Evolutionary conservation across 2,797 vertebrate genomes (phyloP).

Genomic region (Helostoma temminkii): DNA sequence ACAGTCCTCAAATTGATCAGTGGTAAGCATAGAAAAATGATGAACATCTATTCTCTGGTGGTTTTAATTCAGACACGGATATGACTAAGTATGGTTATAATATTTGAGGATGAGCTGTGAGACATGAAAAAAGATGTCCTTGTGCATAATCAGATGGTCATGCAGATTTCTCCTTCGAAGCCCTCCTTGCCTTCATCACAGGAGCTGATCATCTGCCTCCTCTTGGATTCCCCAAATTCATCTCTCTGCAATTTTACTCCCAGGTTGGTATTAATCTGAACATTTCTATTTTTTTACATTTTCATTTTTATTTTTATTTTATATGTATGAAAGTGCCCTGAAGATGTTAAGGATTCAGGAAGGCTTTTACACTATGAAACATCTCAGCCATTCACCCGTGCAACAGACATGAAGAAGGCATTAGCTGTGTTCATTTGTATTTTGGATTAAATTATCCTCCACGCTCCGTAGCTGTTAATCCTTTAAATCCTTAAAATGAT

Average conservation of each 20-base stretch:
- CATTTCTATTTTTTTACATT: no score
- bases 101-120: background rate
- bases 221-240: constrained; percentile 63
- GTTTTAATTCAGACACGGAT: background rate
- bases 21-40: constrained; percentile 45
- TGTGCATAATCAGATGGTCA: constrained; percentile 44
- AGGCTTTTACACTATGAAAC: no score
- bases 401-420: no score
- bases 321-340: background rate
- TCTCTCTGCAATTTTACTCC: constrained; percentile 74
- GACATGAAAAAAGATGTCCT: background rate
- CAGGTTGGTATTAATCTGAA: constrained; percentile 56
- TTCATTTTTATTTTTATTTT: no score
- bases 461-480: background rate
- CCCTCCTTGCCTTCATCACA: constrained; percentile 77
- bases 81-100: no score
- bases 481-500: no score
- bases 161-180: constrained; percentile 65
- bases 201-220: constrained; percentile 69
- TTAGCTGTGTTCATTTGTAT: no score
- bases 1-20: constrained; percentile 62
- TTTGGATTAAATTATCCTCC: no score
- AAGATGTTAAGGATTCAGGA: background rate
- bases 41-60: no score
- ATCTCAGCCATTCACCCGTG: no score